Evolutionary conservation across 2,797 vertebrate species (phyloP).

Genomic region (Bufotes viridis): DNA sequence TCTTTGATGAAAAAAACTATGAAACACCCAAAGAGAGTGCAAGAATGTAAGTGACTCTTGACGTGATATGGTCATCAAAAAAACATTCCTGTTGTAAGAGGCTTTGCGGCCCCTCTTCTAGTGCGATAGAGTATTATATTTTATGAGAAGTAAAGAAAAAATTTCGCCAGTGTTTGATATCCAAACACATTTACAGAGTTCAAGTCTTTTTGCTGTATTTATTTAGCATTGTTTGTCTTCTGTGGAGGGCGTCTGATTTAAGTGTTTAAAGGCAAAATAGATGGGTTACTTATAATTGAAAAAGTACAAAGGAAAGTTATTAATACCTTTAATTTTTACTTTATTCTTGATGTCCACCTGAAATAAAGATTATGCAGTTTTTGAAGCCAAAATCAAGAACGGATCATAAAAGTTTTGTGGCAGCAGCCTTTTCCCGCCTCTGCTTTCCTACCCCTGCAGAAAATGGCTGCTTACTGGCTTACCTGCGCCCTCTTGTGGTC

Average conservation of each 20-base stretch:
- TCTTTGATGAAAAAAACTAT: constrained; percentile 40
- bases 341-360: neutral
- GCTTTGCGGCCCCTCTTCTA: constrained; percentile 28
- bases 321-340: constrained; percentile 17
- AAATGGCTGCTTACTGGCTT: too few relatives aligned
- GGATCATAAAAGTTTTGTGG: too few relatives aligned
- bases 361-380: neutral
- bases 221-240: constrained; percentile 40
- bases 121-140: constrained; percentile 36
- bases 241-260: constrained; percentile 24
- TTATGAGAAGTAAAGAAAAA: constrained; percentile 41
- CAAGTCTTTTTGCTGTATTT: constrained; percentile 29
- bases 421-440: too few relatives aligned
- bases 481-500: too few relatives aligned
- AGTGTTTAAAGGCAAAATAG: constrained; percentile 30
- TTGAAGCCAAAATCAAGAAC: too few relatives aligned
- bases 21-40: constrained; percentile 28
- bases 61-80: constrained; percentile 31
- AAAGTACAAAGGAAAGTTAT: constrained; percentile 5
- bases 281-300: constrained; percentile 33
- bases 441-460: too few relatives aligned
- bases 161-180: constrained; percentile 49
- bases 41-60: constrained; percentile 52
- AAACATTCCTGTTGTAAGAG: constrained; percentile 31
- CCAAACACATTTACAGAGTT: constrained; percentile 39